These are phyloP conservation scores for Tolypeutes matacus DNA, from an alignment of 2,797 vertebrate species.

Conservation along the genomic window DNA sequence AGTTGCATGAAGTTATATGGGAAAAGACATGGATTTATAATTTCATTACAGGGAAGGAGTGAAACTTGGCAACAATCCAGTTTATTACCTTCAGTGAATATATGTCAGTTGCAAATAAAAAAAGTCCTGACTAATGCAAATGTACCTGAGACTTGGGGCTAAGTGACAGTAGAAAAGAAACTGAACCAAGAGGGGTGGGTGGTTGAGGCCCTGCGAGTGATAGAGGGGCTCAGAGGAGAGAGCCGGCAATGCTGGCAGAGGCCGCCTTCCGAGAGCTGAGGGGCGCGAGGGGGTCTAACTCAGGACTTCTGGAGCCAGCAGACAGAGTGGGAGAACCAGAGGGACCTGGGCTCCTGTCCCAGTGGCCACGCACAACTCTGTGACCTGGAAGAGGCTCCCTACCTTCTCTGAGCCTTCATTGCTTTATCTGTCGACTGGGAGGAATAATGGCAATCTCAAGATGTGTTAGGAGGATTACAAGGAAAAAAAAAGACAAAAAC, in stretches of 20 bases:
- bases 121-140: background rate
- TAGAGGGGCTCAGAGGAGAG: background rate
- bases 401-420: background rate
- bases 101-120: background rate
- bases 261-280: background rate
- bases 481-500: background rate
- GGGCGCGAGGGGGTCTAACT: background rate
- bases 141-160: background rate
- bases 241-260: background rate
- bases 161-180: background rate
- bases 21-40: too few relatives aligned
- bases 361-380: background rate
- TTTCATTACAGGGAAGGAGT: background rate
- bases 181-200: background rate
- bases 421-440: background rate
- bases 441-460: background rate
- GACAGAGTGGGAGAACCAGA: background rate
- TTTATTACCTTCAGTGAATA: too few relatives aligned
- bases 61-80: background rate
- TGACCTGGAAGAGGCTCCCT: background rate
- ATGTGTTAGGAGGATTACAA: background rate
- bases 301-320: background rate
- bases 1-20: too few relatives aligned
- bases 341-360: background rate
- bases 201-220: background rate